Conservation (phyloP, 2,113 vertebrate species). For the Anolis sagrei region DNA sequence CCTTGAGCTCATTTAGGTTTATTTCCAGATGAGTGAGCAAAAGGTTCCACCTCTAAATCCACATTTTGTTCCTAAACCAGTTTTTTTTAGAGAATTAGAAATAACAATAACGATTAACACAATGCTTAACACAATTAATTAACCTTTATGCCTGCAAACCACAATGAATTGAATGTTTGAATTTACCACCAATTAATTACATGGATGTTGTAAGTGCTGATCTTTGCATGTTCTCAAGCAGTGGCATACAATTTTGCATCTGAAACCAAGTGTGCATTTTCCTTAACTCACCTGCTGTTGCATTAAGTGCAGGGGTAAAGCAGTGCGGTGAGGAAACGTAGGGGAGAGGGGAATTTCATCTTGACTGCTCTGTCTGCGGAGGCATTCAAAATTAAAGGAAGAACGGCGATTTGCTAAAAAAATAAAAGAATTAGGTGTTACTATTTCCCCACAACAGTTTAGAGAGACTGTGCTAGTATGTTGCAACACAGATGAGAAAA, state of each 20-base stretch:
- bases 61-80: no score
- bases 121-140: no score
- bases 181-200: no score
- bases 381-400: constrained; percentile 99
- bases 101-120: no score
- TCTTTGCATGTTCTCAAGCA: background rate
- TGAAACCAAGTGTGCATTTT: background rate
- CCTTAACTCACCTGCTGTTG: constrained; percentile 90
- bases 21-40: no score
- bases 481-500: background rate
- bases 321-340: constrained; percentile 86
- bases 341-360: constrained; percentile 85
- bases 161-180: no score
- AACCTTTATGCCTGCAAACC: no score
- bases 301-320: constrained; percentile 96
- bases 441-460: background rate
- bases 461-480: background rate
- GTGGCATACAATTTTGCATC: background rate
- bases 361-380: constrained; percentile 94
- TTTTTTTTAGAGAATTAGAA: no score
- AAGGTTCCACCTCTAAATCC: no score
- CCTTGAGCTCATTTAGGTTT: no score
- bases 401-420: constrained; percentile 88
- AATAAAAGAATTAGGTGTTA: constrained; percentile 31
- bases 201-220: no score